These are phyloP conservation scores for Pollimyrus isidori DNA, from an alignment of 2,113 vertebrate genomes.

Conservation along the genomic window DNA sequence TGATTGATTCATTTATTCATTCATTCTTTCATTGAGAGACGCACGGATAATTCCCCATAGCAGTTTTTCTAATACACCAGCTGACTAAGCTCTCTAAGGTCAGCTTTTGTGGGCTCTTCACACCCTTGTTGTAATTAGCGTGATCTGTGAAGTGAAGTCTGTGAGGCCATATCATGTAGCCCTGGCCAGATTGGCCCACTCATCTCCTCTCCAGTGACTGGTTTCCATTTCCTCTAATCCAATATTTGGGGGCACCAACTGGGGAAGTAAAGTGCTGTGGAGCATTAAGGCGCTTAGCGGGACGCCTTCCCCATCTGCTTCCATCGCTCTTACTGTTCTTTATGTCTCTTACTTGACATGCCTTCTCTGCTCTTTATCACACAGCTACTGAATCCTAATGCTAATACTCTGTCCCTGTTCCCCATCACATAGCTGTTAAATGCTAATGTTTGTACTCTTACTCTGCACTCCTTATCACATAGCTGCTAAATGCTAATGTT, in stretches of 20 bases:
- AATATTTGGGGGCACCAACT: slow-evolving; percentile 11
- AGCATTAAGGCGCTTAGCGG: slow-evolving; percentile 12
- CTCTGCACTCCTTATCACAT: neutral
- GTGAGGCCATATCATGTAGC: neutral
- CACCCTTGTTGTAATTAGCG: neutral
- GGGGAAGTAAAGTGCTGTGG: slow-evolving; percentile 5
- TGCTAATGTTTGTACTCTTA: neutral
- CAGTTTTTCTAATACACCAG: neutral
- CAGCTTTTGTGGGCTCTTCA: neutral
- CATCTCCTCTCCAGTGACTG: slow-evolving; percentile 12
- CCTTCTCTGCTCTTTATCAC: neutral
- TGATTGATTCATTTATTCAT: neutral
- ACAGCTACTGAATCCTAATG: neutral
- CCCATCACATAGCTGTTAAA: neutral
- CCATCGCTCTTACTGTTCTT: neutral
- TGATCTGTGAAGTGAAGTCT: neutral
- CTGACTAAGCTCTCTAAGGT: neutral
- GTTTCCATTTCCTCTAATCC: slow-evolving; percentile 20
- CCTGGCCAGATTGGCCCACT: neutral
- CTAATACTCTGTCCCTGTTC: neutral
- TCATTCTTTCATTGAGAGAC: neutral
- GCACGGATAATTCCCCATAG: neutral
- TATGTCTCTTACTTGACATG: neutral
- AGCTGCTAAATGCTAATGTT: neutral
- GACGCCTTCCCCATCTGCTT: neutral